phyloP scores from a whole-genome alignment of 2,113 vertebrate genomes.

The Odontophorus gujanensis region DNA sequence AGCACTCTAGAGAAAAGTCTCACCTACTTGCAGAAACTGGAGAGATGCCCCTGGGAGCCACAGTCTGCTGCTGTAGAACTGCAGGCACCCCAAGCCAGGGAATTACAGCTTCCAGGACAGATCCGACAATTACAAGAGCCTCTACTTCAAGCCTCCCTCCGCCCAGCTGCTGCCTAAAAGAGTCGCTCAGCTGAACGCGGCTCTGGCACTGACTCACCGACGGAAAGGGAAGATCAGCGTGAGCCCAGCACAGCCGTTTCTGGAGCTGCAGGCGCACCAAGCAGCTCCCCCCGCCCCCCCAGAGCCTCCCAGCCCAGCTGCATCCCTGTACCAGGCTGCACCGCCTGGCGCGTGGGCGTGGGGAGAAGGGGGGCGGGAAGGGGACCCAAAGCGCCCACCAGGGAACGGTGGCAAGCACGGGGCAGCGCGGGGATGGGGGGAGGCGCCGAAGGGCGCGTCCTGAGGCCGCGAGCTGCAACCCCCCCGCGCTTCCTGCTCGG shows the following conservation, averaged over 20 bases:
- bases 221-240: not conserved
- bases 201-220: not conserved
- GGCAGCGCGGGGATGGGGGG: too few relatives aligned
- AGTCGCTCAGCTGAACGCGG: not conserved
- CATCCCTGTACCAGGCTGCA: not conserved
- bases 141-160: not conserved
- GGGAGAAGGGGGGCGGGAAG: too few relatives aligned
- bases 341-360: not conserved
- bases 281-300: not conserved
- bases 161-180: not conserved
- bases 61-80: accelerated
- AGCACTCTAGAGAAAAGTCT: not conserved
- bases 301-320: slow-evolving; percentile 36
- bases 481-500: not conserved
- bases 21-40: slow-evolving; percentile 6
- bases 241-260: not conserved
- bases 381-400: accelerated
- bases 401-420: not conserved
- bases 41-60: not conserved
- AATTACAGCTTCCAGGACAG: not conserved
- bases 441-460: not conserved
- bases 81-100: not conserved
- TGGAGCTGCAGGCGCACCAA: not conserved
- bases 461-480: too few relatives aligned
- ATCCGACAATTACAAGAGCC: not conserved